phyloP scores from a whole-genome alignment of 2,888 invertebrate species.

The Ormyrus rosae region DNA sequence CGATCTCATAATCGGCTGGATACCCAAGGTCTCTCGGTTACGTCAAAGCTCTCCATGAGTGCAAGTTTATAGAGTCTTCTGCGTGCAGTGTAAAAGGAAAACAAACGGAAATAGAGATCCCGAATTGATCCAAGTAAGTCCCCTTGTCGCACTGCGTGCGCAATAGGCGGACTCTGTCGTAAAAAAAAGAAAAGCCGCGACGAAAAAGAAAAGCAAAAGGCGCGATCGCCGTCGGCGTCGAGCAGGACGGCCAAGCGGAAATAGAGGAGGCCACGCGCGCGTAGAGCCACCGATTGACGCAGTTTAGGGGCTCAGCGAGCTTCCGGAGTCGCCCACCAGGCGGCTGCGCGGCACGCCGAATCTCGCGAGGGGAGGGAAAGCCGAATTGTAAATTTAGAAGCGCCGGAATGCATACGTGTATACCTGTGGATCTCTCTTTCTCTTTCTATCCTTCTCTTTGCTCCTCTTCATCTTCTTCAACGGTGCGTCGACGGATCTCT shows the following conservation, averaged over 20 bases:
- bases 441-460: too few species aligned
- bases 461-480: conserved; percentile 4
- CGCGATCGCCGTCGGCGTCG: not conserved
- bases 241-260: conserved; percentile 44
- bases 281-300: conserved; percentile 55
- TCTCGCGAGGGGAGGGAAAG: conserved; percentile 11
- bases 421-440: not conserved
- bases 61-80: not conserved
- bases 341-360: conserved; percentile 32
- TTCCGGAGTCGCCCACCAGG: conserved; percentile 60
- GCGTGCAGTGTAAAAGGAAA: conserved; percentile 22
- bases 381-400: conserved; percentile 47
- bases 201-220: not conserved
- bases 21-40: conserved; percentile 36
- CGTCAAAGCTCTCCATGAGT: conserved; percentile 15
- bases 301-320: conserved; percentile 51
- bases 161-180: not conserved
- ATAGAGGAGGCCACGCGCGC: conserved; percentile 23
- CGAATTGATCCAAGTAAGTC: not conserved
- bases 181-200: not conserved
- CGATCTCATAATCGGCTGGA: not conserved
- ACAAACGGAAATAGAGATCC: conserved; percentile 39
- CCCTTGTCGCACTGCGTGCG: not conserved
- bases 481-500: conserved; percentile 36
- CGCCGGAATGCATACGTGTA: conserved; percentile 18